These are phyloP conservation scores for Gambelia wislizenii DNA, from an alignment of 2,797 vertebrate genomes.

Conservation along the genomic window DNA sequence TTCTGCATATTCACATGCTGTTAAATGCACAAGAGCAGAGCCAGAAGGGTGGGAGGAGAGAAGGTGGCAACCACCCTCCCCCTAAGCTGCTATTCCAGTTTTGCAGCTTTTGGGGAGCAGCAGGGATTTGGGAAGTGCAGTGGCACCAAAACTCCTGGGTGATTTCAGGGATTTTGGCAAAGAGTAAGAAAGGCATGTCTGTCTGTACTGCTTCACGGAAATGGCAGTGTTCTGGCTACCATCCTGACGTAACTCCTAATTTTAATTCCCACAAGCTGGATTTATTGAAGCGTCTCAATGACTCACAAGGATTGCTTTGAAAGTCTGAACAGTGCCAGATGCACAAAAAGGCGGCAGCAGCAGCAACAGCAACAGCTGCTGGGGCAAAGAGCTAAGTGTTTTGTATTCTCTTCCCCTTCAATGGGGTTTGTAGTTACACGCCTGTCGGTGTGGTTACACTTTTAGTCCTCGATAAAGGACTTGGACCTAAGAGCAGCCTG, in stretches of 20 bases:
- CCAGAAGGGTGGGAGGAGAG: too few relatives aligned
- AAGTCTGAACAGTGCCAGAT: neutral
- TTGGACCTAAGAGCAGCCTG: neutral
- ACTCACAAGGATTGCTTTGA: neutral
- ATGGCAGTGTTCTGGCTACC: neutral
- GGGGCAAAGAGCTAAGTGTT: neutral
- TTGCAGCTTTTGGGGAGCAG: neutral
- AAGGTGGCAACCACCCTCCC: neutral
- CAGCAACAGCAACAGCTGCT: neutral
- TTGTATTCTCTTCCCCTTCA: neutral
- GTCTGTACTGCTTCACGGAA: neutral
- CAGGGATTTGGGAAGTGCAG: neutral
- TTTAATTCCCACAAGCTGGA: conserved; percentile 13
- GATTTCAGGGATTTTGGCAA: neutral
- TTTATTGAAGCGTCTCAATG: neutral
- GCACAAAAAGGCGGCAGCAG: neutral
- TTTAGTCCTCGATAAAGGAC: too few relatives aligned
- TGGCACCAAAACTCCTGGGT: neutral
- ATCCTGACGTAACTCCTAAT: neutral
- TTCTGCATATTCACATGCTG: neutral
- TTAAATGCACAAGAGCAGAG: neutral
- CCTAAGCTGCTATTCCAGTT: neutral
- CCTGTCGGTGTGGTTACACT: neutral
- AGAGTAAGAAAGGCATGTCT: neutral
- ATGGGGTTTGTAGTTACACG: neutral